These are phyloP conservation scores for Tauraco hartlaubi DNA, from an alignment of 2,797 vertebrate genomes.

Conservation along the genomic window DNA sequence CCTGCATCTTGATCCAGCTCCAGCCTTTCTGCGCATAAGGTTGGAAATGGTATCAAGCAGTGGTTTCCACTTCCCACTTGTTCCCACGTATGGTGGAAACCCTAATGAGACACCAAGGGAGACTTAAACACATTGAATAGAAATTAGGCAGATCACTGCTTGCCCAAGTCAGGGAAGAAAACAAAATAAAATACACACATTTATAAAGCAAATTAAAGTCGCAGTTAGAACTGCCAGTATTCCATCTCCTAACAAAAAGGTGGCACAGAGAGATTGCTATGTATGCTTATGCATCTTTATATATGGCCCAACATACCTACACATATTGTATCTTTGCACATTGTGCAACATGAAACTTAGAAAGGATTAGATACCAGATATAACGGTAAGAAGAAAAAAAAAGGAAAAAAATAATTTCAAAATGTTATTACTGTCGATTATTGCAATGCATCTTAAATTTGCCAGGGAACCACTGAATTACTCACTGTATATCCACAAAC, in stretches of 20 bases:
- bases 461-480: neutral
- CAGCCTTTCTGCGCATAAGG: neutral
- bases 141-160: neutral
- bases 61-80: neutral
- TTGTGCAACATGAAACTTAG: neutral
- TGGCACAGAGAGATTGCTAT: neutral
- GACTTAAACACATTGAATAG: neutral
- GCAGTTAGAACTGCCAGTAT: neutral
- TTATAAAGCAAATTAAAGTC: neutral
- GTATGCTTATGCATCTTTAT: neutral
- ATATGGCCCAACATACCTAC: neutral
- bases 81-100: neutral
- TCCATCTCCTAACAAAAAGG: neutral
- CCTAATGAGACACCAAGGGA: neutral
- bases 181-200: neutral
- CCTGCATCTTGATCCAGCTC: neutral
- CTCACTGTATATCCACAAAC: neutral
- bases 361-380: neutral
- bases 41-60: neutral
- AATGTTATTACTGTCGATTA: neutral
- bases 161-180: neutral
- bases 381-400: neutral
- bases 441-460: neutral
- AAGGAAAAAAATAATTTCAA: neutral
- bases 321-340: neutral